phyloP scores from a whole-genome alignment of 2,797 vertebrate genomes.

The Enteromius treurensis region DNA sequence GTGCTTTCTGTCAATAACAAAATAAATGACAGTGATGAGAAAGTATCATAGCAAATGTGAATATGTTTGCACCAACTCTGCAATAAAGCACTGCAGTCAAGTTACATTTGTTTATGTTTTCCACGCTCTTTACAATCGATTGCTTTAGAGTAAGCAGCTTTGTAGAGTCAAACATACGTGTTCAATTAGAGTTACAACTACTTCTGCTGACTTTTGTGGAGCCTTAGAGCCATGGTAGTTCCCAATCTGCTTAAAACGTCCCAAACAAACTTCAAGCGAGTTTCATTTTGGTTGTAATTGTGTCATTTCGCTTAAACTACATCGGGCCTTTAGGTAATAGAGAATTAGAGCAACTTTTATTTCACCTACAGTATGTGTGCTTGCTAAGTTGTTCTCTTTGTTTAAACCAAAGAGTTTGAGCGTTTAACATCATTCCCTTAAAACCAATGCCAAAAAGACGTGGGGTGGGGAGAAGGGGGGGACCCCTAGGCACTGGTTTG shows the following conservation, averaged over 20 bases:
- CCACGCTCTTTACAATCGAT: background rate
- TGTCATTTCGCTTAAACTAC: background rate
- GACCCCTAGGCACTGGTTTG: slow-evolving; percentile 35
- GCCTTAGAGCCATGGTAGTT: background rate
- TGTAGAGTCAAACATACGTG: background rate
- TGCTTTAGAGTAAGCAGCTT: background rate
- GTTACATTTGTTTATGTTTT: background rate
- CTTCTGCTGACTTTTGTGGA: background rate
- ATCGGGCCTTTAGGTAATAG: background rate
- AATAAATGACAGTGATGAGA: background rate
- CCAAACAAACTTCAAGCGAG: background rate
- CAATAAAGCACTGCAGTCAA: too few species aligned
- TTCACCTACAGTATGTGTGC: background rate
- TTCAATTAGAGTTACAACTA: background rate
- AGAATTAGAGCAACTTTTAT: background rate
- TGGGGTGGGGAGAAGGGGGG: background rate
- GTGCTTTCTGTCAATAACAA: background rate
- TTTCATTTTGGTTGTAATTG: background rate
- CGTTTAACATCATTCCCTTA: slow-evolving; percentile 38
- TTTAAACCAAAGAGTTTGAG: slow-evolving; percentile 25
- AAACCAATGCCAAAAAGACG: slow-evolving; percentile 42
- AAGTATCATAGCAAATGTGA: background rate
- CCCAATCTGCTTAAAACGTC: background rate
- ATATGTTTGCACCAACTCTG: background rate
- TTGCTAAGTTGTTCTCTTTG: background rate